Evolutionary conservation across 2,888 invertebrate species (phyloP).

Genomic region (Rapana venosa): DNA sequence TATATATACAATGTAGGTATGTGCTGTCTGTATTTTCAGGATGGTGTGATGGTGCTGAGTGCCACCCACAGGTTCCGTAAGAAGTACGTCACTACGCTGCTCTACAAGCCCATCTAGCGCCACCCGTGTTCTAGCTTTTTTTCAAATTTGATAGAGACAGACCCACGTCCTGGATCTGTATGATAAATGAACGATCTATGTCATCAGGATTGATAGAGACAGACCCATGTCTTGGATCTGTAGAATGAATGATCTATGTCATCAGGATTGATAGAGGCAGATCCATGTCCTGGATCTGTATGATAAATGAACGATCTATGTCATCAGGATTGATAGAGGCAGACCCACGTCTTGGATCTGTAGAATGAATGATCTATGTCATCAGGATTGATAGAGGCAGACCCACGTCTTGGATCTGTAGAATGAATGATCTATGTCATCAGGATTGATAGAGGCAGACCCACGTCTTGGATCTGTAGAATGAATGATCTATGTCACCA

Average conservation of each 20-base stretch:
- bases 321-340: too few relatives aligned
- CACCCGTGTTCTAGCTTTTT: neutral
- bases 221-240: too few relatives aligned
- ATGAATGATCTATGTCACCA: too few relatives aligned
- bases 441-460: too few relatives aligned
- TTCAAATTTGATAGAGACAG: slow-evolving; percentile 7
- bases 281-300: neutral
- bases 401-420: neutral
- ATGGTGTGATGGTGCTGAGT: slow-evolving; percentile 99
- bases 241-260: too few relatives aligned
- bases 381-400: neutral
- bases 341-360: too few relatives aligned
- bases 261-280: neutral
- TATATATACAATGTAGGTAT: too few relatives aligned
- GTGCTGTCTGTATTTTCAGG: slow-evolving; percentile 80
- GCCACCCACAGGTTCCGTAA: slow-evolving; percentile 99
- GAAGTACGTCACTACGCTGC: slow-evolving; percentile 98
- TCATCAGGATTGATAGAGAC: too few relatives aligned
- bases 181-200: neutral
- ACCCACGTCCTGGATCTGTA: neutral
- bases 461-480: too few relatives aligned
- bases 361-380: too few relatives aligned
- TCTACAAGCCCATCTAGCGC: slow-evolving; percentile 94
- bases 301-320: neutral
- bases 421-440: neutral